Evolutionary conservation across 2,113 vertebrate genomes (phyloP), one percentile per base, ranked within the genome.

Genomic region (Chaenocephalus aceratus): DNA sequence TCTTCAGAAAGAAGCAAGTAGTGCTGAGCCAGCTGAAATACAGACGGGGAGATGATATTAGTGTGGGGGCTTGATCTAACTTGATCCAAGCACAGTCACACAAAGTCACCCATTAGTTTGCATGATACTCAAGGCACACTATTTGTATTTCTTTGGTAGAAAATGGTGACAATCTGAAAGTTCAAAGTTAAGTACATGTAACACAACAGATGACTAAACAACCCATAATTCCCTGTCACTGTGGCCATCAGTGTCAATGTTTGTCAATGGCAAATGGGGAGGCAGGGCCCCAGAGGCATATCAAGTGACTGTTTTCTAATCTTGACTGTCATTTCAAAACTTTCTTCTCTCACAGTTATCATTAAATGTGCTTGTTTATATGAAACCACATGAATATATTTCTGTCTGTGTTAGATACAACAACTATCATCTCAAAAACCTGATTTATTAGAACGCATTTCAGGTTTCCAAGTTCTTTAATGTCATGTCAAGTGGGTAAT

Each of bases 11-110:
- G 91, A 77, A 93, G 94, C 84, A 99, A 89, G 90, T 96, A 98
- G 87, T 95, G 94, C 70, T 96, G 97, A 71, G 96, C 97, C 72
- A 97, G 90, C 98, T 99, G 93, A 16, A 89, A 89, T 36, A 53
- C 46, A 58, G 67, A 23, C 11, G 41, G 69, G 0, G 16, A 49
- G 54, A 82, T 74, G 56, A 16, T 61, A 57, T 71, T 30, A 75
- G 4, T 2, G 30, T 52, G 30, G 18, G 65, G 30, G 2, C 46
- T 26, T 49, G 21, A 6, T 30, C 21, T 26, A 30, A 59, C 30
- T 30, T 30, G 3, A 30, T 30, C 15, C 14, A 30, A 16, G 13
- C 18, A 45, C 6, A 12, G 59, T 26, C 8, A 0, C 9, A 60
- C 10, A 60, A 57, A 6, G 9, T 51, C 63, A 23, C 4, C 15